Conservation (phyloP, 2,797 vertebrate genomes). For the Sarcophilus harrisii region DNA sequence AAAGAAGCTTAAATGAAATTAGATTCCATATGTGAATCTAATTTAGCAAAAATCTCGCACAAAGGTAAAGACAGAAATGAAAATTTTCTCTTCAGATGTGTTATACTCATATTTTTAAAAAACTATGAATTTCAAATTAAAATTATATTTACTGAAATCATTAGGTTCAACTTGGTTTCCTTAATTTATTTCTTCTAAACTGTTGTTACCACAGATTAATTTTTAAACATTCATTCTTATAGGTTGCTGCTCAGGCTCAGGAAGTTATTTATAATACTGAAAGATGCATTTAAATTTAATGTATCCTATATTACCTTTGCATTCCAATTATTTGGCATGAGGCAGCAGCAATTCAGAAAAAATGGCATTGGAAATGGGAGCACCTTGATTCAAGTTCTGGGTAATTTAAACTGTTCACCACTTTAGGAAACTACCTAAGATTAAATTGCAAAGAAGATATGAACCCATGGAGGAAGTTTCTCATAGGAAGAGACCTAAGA, state of each 20-base stretch:
- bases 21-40: not conserved
- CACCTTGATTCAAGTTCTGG: not conserved
- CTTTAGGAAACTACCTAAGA: not conserved
- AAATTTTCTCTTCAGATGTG: not conserved
- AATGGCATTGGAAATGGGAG: not conserved
- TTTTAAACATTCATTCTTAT: not conserved
- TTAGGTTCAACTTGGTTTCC: conserved; percentile 10
- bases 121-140: not conserved
- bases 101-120: not conserved
- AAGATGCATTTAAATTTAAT: not conserved
- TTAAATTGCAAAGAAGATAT: not conserved
- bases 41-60: not conserved
- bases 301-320: not conserved
- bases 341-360: not conserved
- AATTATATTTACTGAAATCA: conserved; percentile 17
- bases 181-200: conserved; percentile 4
- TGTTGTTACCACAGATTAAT: not conserved
- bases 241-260: not conserved
- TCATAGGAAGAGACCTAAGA: not conserved
- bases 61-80: not conserved
- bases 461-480: not conserved
- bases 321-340: not conserved
- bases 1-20: not conserved
- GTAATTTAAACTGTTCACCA: not conserved
- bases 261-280: not conserved